A percentile compares a stretch with the other conserved stretches of the same genome.
phyloP scores from a whole-genome alignment of 2,113 vertebrate species.

The Nibea coibor region DNA sequence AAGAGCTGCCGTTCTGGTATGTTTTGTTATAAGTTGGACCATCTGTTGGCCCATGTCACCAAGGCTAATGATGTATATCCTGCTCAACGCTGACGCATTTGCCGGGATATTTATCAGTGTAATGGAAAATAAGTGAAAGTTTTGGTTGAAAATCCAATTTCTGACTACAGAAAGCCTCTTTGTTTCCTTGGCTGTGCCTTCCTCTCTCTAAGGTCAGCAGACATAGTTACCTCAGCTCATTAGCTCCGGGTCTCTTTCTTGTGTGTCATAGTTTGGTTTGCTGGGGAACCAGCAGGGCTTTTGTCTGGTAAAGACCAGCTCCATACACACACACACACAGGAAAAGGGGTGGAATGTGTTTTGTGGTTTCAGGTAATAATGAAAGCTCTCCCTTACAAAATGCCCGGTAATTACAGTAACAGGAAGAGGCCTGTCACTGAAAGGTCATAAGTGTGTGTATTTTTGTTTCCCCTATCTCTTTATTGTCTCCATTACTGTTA shows the following conservation, averaged over 20 bases:
- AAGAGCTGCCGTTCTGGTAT: not conserved
- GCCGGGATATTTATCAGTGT: conserved; percentile 1
- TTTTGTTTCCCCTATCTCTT: not conserved
- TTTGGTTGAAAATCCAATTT: not conserved
- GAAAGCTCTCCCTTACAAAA: conserved; percentile 3
- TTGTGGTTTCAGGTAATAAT: conserved; percentile 34
- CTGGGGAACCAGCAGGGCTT: not conserved
- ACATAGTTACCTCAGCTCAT: conserved; percentile 16
- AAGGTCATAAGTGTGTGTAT: not conserved
- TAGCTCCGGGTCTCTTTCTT: conserved; percentile 13
- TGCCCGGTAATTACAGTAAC: conserved; percentile 27
- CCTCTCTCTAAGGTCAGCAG: not conserved
- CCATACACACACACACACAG: conserved; percentile 10
- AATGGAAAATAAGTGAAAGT: not conserved
- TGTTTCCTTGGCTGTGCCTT: not conserved
- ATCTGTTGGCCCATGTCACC: conserved; percentile 1
- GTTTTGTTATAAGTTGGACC: conserved; percentile 18
- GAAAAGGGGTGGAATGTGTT: conserved; percentile 1
- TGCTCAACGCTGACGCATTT: conserved; percentile 9
- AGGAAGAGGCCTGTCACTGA: conserved; percentile 18
- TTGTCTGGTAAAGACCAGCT: conserved; percentile 5
- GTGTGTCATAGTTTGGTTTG: not conserved
- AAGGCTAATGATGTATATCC: not conserved
- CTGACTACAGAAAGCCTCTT: not conserved
- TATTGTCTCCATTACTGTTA: no score